Evolutionary conservation across 30 jellyfish, hydroid and myxozoan genomes (phyloP).

Genomic region (Chironex yamaguchii): DNA sequence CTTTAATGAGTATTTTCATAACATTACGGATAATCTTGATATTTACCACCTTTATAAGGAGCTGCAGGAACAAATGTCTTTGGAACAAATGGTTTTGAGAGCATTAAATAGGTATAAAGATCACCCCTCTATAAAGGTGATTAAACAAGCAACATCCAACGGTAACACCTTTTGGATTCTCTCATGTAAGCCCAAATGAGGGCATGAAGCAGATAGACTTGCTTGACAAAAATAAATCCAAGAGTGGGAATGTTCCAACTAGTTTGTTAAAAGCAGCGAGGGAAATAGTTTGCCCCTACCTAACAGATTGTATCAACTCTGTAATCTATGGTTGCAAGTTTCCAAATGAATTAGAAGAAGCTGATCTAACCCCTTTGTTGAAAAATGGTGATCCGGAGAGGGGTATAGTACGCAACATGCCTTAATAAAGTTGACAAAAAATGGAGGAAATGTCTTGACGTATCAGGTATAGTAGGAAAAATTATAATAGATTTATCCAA

Average conservation of each 20-base stretch:
- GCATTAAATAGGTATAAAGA: slow-evolving; percentile 1
- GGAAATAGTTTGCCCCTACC: slow-evolving; percentile 11
- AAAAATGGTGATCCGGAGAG: slow-evolving; percentile 12
- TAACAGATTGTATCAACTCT: slow-evolving; percentile 30
- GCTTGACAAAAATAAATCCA: slow-evolving; percentile 25
- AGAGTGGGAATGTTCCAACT: slow-evolving; percentile 15
- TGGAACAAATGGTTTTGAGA: slow-evolving; percentile 22
- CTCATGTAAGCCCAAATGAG: slow-evolving; percentile 36
- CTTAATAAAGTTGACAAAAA: not conserved
- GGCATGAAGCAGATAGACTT: slow-evolving; percentile 35
- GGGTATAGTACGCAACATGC: slow-evolving; percentile 45
- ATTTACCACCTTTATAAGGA: slow-evolving; percentile 23
- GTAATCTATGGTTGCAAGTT: not conserved
- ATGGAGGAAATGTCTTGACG: slow-evolving; percentile 28
- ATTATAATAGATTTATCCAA: slow-evolving; percentile 11
- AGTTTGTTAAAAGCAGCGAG: slow-evolving; percentile 4
- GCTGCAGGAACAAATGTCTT: not conserved
- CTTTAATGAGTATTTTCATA: slow-evolving; percentile 14
- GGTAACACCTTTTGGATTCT: slow-evolving; percentile 1
- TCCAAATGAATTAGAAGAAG: slow-evolving; percentile 29
- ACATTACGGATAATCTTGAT: slow-evolving; percentile 19
- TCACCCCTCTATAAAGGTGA: slow-evolving; percentile 10
- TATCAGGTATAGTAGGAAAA: slow-evolving; percentile 25
- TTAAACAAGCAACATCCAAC: not conserved
- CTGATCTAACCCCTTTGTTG: slow-evolving; percentile 13